Percentiles rank a stretch among this genome's conserved stretches.
These are phyloP conservation scores for Panulirus ornatus DNA, from an alignment of 1,140 invertebrate species.

Conservation along the genomic window DNA sequence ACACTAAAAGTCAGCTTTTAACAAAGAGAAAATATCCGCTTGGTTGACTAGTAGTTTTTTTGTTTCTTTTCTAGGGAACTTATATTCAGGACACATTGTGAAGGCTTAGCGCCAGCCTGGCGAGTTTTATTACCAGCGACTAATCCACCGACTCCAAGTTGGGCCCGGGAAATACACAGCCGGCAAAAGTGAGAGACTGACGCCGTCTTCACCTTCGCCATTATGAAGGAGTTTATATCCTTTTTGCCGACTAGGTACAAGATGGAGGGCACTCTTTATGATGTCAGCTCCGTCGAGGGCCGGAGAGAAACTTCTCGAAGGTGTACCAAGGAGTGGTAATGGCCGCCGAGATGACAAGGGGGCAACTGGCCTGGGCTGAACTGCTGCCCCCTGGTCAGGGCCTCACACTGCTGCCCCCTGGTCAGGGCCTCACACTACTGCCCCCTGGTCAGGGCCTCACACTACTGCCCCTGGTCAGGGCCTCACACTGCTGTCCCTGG, in stretches of 20 bases:
- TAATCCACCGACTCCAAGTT: neutral
- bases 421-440: too few species aligned
- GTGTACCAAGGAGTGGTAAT: neutral
- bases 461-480: too few species aligned
- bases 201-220: neutral
- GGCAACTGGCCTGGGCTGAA: too few species aligned
- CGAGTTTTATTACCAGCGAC: neutral
- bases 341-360: neutral
- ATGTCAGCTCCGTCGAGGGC: neutral
- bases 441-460: too few species aligned
- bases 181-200: neutral
- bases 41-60: neutral
- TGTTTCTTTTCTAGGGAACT: neutral
- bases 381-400: too few species aligned
- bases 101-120: neutral
- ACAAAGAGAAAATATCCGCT: neutral
- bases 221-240: constrained; percentile 16
- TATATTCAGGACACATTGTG: neutral
- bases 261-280: constrained; percentile 13
- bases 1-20: neutral
- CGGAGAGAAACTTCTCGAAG: neutral
- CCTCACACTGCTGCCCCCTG: too few species aligned
- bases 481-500: too few species aligned
- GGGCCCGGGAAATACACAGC: neutral
- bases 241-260: neutral